These are phyloP conservation scores for Cardiocondyla obscurior DNA, from an alignment of 1,140 invertebrate genomes.

Conservation along the genomic window DNA sequence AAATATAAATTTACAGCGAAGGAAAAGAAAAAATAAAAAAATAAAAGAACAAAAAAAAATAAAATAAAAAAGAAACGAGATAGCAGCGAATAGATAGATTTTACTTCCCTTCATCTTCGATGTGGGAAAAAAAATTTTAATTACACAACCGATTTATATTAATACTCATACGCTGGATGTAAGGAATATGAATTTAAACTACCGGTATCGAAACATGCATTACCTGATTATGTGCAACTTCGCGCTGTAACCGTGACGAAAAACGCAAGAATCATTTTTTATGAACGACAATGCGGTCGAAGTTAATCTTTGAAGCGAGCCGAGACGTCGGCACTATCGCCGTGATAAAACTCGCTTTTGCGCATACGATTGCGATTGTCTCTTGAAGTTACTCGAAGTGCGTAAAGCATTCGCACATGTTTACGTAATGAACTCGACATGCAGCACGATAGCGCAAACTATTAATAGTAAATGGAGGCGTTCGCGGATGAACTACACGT, in stretches of 20 bases:
- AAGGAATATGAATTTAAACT: too few relatives aligned
- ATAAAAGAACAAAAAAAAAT: too few relatives aligned
- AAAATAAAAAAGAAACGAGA: too few relatives aligned
- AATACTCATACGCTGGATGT: too few relatives aligned
- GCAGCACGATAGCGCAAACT: constrained; percentile 20
- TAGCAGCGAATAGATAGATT: background rate
- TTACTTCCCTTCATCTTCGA: background rate
- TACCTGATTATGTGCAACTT: background rate
- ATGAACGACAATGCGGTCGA: background rate
- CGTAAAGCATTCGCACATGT: background rate
- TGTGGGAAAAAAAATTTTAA: background rate
- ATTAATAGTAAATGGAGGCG: background rate
- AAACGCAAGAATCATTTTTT: constrained; percentile 8
- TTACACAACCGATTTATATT: background rate
- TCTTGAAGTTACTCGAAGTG: background rate
- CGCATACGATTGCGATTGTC: background rate
- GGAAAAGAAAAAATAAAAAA: too few relatives aligned
- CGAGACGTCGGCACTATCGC: constrained; percentile 16
- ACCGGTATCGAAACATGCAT: background rate
- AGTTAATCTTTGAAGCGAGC: constrained; percentile 16
- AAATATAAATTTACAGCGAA: background rate
- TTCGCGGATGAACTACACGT: background rate
- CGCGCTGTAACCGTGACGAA: background rate
- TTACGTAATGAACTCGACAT: constrained; percentile 17
- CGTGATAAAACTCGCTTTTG: constrained; percentile 19